Percentiles rank a stretch among this genome's conserved stretches.
These are phyloP conservation scores for Linepithema humile DNA, from an alignment of 1,140 invertebrate genomes.

Conservation along the genomic window DNA sequence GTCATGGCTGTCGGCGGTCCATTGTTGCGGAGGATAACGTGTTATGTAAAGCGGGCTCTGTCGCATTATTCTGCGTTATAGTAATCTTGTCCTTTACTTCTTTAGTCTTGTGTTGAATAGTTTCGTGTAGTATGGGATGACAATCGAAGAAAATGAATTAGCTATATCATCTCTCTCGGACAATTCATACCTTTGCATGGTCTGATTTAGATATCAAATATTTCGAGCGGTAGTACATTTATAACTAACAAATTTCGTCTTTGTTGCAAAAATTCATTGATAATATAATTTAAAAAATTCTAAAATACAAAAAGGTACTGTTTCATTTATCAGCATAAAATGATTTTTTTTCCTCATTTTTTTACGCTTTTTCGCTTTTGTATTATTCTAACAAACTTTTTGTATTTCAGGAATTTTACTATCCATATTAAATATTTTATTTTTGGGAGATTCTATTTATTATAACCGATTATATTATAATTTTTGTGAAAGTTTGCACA, in stretches of 20 bases:
- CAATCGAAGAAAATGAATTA: constrained; percentile 73
- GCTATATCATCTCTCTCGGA: neutral
- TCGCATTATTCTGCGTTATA: constrained; percentile 30
- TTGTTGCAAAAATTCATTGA: neutral
- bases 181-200: neutral
- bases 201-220: neutral
- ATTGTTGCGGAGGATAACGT: constrained; percentile 72
- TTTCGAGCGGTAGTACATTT: neutral
- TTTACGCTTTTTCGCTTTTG: neutral
- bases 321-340: neutral
- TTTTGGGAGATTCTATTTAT: neutral
- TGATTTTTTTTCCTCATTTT: too few species aligned
- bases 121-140: constrained; percentile 57
- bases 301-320: neutral
- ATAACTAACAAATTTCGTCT: neutral
- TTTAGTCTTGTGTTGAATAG: constrained; percentile 41
- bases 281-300: neutral
- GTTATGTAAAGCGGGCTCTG: constrained; percentile 73
- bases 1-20: constrained; percentile 59
- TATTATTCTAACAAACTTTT: neutral
- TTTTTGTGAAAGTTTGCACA: neutral
- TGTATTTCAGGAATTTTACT: neutral
- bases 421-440: neutral
- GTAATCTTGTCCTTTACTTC: constrained; percentile 52
- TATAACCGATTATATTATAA: neutral